Percentiles rank a stretch among this genome's conserved stretches.
Evolutionary conservation across 1,140 invertebrate species (phyloP).

Genomic region (Ladona fulva): DNA sequence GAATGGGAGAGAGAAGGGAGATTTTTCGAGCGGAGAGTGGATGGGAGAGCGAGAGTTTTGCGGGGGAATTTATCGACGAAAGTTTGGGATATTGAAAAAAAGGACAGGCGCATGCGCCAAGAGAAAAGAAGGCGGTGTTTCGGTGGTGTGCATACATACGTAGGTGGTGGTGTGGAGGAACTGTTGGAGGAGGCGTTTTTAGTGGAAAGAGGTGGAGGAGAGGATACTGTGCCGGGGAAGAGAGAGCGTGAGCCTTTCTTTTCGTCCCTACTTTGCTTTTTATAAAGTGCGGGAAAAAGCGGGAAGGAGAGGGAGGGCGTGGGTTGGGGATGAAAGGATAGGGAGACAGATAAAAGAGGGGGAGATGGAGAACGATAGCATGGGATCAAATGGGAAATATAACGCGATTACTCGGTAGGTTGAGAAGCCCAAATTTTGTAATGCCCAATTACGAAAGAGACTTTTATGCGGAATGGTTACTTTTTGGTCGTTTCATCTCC

Average conservation of each 20-base stretch:
- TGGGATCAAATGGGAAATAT: background rate
- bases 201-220: background rate
- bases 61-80: background rate
- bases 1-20: background rate
- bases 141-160: background rate
- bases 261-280: no score
- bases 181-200: background rate
- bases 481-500: no score
- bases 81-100: background rate
- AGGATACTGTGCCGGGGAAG: background rate
- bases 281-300: background rate
- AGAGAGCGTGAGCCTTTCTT: background rate
- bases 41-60: background rate
- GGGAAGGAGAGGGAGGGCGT: no score
- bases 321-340: no score
- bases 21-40: background rate
- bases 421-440: no score
- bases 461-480: no score
- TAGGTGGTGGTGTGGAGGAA: background rate
- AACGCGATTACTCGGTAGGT: background rate
- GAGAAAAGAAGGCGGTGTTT: background rate
- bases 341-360: no score
- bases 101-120: background rate
- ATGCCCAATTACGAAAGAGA: no score
- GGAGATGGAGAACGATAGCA: background rate